These are phyloP conservation scores for Halyomorpha halys DNA, from an alignment of 1,140 invertebrate species.

Conservation along the genomic window DNA sequence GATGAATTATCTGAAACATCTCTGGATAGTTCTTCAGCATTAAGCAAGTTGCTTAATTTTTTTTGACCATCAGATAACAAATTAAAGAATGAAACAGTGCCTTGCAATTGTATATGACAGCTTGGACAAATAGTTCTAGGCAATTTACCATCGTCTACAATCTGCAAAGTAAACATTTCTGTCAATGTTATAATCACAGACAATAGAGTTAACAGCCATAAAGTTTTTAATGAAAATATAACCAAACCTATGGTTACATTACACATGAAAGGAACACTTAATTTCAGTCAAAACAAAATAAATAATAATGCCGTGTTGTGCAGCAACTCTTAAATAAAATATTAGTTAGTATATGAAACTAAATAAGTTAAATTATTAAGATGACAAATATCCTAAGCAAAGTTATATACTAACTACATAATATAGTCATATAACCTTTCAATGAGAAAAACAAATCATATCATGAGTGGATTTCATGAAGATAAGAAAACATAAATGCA, in stretches of 20 bases:
- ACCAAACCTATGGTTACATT: background rate
- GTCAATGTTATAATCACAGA: background rate
- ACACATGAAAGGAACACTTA: background rate
- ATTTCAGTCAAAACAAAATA: background rate
- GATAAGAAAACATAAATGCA: background rate
- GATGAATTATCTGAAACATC: background rate
- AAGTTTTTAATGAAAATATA: background rate
- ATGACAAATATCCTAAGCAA: background rate
- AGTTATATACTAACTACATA: background rate
- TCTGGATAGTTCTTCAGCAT: background rate
- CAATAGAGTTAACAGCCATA: background rate
- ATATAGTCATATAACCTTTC: background rate
- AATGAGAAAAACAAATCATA: background rate
- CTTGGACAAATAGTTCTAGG: slow-evolving; percentile 60
- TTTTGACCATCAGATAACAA: slow-evolving; percentile 53
- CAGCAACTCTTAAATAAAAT: background rate
- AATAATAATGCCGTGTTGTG: background rate
- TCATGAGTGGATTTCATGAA: background rate
- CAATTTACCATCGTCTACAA: slow-evolving; percentile 54
- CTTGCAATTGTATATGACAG: slow-evolving; percentile 59
- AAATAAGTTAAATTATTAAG: background rate
- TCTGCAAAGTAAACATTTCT: slow-evolving; percentile 36
- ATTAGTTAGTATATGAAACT: too few species aligned
- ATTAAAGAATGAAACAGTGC: slow-evolving; percentile 57
- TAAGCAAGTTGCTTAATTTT: slow-evolving; percentile 38